A percentile compares a stretch with the other conserved stretches of the same genome.
Evolutionary conservation across 2,888 invertebrate species (phyloP).

Genomic region (Malacosoma neustria): DNA sequence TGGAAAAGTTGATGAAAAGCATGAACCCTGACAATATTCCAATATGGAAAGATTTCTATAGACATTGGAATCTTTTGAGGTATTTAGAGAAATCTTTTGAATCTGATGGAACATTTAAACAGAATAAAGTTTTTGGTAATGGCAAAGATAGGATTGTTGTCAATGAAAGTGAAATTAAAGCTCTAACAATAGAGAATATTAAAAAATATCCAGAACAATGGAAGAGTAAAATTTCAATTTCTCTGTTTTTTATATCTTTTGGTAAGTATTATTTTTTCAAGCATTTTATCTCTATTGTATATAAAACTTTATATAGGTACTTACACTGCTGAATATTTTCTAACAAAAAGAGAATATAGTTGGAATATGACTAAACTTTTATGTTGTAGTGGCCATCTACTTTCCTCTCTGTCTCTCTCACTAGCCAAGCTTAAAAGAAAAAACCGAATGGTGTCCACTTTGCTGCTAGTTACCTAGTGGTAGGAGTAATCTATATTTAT

Average conservation of each 20-base stretch:
- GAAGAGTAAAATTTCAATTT: conserved; percentile 73
- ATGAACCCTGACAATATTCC: conserved; percentile 38
- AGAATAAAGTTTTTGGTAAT: conserved; percentile 63
- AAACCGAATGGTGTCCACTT: too few species aligned
- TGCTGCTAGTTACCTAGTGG: too few species aligned
- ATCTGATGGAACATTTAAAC: conserved; percentile 59
- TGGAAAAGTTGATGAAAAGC: conserved; percentile 67
- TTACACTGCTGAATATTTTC: too few species aligned
- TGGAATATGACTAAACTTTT: too few species aligned
- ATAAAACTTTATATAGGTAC: too few species aligned
- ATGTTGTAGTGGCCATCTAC: too few species aligned
- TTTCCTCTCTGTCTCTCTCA: too few species aligned
- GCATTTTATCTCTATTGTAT: too few species aligned
- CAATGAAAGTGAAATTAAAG: conserved; percentile 63
- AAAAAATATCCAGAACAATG: conserved; percentile 59
- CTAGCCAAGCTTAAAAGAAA: too few species aligned
- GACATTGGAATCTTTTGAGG: conserved; percentile 58
- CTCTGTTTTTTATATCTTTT: conserved; percentile 72
- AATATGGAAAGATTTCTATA: conserved; percentile 48
- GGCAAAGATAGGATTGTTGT: conserved; percentile 55
- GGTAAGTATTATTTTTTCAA: conserved; percentile 56
- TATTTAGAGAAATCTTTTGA: conserved; percentile 66
- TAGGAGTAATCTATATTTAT: too few species aligned
- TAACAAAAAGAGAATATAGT: too few species aligned
- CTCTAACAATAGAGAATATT: conserved; percentile 62